Percentiles rank a stretch among this genome's conserved stretches.
phyloP scores from a whole-genome alignment of 1,140 invertebrate species.

The Drosophila ohnishii region DNA sequence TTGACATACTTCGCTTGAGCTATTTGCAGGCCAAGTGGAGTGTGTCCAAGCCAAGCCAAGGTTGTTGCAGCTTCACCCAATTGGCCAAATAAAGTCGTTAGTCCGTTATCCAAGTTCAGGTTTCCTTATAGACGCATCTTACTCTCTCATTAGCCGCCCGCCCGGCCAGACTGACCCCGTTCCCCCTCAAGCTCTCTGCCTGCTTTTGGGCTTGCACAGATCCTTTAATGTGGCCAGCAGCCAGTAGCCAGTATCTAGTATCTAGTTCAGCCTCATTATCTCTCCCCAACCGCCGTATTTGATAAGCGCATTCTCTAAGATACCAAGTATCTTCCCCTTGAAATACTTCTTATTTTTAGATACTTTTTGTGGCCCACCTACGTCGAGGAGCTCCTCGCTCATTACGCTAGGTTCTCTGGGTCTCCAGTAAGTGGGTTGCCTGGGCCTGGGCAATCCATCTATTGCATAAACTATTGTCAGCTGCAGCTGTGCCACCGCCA shows the following conservation, averaged over 20 bases:
- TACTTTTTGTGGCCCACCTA: neutral
- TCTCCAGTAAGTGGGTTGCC: constrained; percentile 32
- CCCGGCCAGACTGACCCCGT: constrained; percentile 43
- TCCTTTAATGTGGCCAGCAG: constrained; percentile 20
- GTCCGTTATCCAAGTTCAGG: constrained; percentile 63
- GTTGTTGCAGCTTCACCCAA: constrained; percentile 71
- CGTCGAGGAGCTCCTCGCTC: neutral
- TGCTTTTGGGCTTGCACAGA: constrained; percentile 11
- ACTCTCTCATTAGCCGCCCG: constrained; percentile 60
- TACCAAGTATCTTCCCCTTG: neutral
- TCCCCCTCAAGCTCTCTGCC: constrained; percentile 10
- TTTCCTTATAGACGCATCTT: constrained; percentile 58
- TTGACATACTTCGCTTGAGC: constrained; percentile 67
- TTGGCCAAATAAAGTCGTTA: constrained; percentile 72
- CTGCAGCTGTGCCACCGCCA: constrained; percentile 38
- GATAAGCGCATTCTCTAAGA: constrained; percentile 6
- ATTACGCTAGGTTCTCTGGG: constrained; percentile 6
- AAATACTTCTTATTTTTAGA: constrained; percentile 5
- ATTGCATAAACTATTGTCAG: constrained; percentile 49
- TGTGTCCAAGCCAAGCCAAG: constrained; percentile 56
- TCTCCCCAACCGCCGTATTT: neutral
- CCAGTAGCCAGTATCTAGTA: neutral
- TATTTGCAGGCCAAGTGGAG: constrained; percentile 71
- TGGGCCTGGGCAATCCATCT: constrained; percentile 25
- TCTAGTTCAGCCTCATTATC: constrained; percentile 9